phyloP scores from a whole-genome alignment of 2,113 vertebrate species.

The Chamaetylas fuelleborni region DNA sequence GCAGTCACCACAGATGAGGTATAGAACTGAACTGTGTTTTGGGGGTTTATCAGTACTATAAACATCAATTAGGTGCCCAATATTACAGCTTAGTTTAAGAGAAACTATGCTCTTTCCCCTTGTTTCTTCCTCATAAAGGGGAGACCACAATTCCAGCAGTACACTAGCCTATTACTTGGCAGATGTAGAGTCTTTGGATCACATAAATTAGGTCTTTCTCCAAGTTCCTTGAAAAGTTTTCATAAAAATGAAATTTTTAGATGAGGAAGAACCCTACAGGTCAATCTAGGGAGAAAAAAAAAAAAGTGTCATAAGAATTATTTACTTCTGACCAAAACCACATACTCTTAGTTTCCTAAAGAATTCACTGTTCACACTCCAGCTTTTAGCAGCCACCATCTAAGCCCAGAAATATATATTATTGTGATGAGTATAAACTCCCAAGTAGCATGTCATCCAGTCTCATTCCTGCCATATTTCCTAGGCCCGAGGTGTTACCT shows the following conservation, averaged over 20 bases:
- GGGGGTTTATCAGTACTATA: neutral
- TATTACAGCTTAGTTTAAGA: neutral
- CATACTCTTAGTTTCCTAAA: neutral
- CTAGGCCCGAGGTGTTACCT: slow-evolving; percentile 80
- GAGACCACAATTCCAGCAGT: neutral
- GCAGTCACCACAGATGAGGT: slow-evolving; percentile 76
- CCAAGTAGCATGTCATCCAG: neutral
- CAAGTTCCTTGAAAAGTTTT: neutral
- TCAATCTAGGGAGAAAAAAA: neutral
- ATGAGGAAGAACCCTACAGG: neutral
- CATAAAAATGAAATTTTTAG: neutral
- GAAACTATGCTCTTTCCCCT: neutral
- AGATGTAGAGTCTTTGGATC: neutral
- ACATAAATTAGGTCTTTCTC: neutral
- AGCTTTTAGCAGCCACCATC: neutral
- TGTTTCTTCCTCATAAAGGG: neutral
- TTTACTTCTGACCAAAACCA: neutral
- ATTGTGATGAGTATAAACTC: neutral
- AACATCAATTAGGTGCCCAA: neutral
- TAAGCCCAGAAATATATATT: neutral
- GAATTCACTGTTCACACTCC: neutral
- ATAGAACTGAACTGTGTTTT: neutral
- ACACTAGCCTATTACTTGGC: neutral
- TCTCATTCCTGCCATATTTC: neutral
- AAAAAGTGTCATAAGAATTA: accelerated